Evolutionary conservation across 92 coral and sea anemone species (phyloP).

Genomic region (Bergia puertoricense): DNA sequence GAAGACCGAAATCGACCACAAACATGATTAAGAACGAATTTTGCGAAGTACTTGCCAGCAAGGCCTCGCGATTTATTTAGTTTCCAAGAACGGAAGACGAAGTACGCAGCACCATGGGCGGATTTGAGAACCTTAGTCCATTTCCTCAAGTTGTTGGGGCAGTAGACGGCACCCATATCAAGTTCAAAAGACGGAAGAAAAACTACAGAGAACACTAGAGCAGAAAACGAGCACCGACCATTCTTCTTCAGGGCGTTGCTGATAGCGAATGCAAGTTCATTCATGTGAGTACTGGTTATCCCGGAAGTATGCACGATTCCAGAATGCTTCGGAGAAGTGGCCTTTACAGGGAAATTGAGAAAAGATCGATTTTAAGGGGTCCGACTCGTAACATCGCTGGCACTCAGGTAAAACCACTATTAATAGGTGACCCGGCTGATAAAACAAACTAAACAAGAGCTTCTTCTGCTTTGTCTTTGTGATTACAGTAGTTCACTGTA

Average conservation of each 20-base stretch:
- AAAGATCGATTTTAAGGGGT: conserved; percentile 39
- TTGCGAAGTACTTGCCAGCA: conserved; percentile 51
- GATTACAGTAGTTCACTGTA: too few species aligned
- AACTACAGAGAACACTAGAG: conserved; percentile 46
- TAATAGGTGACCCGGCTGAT: conserved; percentile 41
- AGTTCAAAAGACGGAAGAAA: conserved; percentile 46
- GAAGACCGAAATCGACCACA: conserved; percentile 56
- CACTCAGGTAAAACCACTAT: conserved; percentile 41
- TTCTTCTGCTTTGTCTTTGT: too few species aligned
- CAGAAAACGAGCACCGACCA: conserved; percentile 43
- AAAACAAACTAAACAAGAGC: background rate
- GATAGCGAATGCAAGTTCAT: conserved; percentile 51
- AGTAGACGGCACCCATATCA: conserved; percentile 49
- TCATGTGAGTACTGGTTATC: conserved; percentile 57
- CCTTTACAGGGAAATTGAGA: conserved; percentile 49
- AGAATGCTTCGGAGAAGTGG: conserved; percentile 54
- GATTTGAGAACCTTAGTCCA: conserved; percentile 35
- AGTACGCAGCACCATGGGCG: conserved; percentile 36
- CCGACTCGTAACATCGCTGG: conserved; percentile 49
- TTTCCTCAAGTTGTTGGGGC: conserved; percentile 71
- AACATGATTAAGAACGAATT: conserved; percentile 60
- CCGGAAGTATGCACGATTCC: conserved; percentile 53
- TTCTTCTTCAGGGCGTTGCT: conserved; percentile 51
- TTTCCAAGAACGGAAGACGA: conserved; percentile 55
- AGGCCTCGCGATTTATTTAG: conserved; percentile 52